Evolutionary conservation across 1,140 invertebrate genomes (phyloP).

Genomic region (Helicoverpa armigera): DNA sequence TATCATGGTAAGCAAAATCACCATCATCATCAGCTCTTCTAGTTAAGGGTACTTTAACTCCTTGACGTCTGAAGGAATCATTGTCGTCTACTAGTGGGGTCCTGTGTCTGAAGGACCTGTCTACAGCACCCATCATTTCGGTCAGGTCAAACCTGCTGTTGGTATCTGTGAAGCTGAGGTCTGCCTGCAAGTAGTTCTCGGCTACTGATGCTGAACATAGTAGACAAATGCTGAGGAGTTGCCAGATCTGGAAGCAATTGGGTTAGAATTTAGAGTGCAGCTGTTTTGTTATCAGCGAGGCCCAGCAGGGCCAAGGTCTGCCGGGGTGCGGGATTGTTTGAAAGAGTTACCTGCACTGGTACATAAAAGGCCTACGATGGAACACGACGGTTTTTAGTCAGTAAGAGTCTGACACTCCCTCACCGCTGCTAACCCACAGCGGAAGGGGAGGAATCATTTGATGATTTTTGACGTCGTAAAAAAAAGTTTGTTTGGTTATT

Average conservation of each 20-base stretch:
- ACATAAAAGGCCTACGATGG: no score
- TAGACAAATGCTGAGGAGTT: not conserved
- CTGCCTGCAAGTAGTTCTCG: slow-evolving; percentile 37
- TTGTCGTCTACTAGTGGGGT: not conserved
- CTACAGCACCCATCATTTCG: slow-evolving; percentile 20
- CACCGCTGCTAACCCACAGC: no score
- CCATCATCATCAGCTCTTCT: slow-evolving; percentile 12
- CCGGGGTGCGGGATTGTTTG: no score
- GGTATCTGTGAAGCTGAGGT: slow-evolving; percentile 53
- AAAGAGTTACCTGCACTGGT: no score
- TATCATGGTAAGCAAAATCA: slow-evolving; percentile 46
- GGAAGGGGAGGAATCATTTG: no score
- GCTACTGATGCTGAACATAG: slow-evolving; percentile 29
- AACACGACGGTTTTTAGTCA: no score
- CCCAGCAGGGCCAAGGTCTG: no score
- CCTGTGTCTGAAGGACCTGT: not conserved
- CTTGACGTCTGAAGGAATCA: not conserved
- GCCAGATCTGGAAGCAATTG: slow-evolving; percentile 2
- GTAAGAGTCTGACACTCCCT: no score
- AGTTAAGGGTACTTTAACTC: not conserved
- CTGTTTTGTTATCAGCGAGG: no score
- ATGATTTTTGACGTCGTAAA: no score
- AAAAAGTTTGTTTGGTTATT: no score
- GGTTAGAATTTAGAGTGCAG: not conserved
- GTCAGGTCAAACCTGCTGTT: slow-evolving; percentile 58